Percentiles rank a stretch among this genome's conserved stretches.
phyloP scores from a whole-genome alignment of 1,140 invertebrate genomes.

The Euura lappo region DNA sequence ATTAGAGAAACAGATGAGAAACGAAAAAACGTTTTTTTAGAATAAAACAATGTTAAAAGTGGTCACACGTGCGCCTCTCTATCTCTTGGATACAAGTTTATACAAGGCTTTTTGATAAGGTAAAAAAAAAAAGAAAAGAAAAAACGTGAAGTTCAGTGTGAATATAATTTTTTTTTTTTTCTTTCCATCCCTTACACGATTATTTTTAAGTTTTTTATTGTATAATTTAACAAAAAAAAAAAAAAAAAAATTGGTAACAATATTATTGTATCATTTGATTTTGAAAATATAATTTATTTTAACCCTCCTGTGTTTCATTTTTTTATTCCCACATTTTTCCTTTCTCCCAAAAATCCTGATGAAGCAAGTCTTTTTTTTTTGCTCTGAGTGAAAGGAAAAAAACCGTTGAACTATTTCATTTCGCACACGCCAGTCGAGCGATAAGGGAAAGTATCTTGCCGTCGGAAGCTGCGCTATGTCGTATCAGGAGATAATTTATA shows the following conservation, averaged over 20 bases:
- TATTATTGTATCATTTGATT: neutral
- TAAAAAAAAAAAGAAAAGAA: neutral
- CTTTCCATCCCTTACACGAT: neutral
- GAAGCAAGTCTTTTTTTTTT: too few relatives aligned
- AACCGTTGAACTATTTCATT: too few relatives aligned
- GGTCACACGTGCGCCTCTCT: too few relatives aligned
- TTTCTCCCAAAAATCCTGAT: neutral
- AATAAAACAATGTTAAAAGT: too few relatives aligned
- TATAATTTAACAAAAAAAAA: neutral
- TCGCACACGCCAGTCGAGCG: too few relatives aligned
- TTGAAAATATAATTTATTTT: neutral
- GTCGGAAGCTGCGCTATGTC: too few relatives aligned
- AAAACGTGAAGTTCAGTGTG: slow-evolving; percentile 3
- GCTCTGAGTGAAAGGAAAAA: too few relatives aligned
- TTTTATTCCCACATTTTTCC: neutral
- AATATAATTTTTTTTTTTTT: neutral
- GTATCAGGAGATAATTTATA: too few relatives aligned
- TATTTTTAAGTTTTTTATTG: neutral
- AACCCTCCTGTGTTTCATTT: neutral
- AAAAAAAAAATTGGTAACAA: neutral
- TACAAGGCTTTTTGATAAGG: neutral
- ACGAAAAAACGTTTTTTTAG: too few relatives aligned
- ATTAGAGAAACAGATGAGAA: too few relatives aligned
- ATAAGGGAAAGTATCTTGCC: too few relatives aligned
- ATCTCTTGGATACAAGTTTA: too few relatives aligned